These are phyloP conservation scores for Lophochroa leadbeateri DNA, from an alignment of 2,113 vertebrate species.

Conservation along the genomic window DNA sequence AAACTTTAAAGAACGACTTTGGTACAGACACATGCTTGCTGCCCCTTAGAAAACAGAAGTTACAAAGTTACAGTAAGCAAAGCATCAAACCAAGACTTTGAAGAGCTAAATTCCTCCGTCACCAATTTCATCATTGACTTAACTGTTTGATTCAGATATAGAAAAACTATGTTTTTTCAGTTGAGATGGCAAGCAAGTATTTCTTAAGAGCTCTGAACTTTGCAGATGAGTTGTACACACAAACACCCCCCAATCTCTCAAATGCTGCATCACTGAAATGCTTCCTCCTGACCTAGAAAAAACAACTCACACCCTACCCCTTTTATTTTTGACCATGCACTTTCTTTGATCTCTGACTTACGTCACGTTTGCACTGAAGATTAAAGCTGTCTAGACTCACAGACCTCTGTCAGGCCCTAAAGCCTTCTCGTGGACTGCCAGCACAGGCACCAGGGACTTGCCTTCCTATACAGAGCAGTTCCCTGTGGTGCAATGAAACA, in stretches of 20 bases:
- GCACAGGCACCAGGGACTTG: background rate
- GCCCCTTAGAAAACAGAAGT: background rate
- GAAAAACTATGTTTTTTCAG: background rate
- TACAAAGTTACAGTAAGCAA: background rate
- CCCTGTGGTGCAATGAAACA: accelerated
- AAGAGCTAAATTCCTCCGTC: background rate
- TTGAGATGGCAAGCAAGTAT: background rate
- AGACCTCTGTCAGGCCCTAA: background rate
- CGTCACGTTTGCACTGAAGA: background rate
- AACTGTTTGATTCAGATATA: background rate
- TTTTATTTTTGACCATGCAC: background rate
- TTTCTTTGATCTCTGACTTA: background rate
- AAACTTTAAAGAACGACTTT: background rate
- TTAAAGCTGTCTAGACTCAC: background rate
- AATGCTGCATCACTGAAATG: background rate
- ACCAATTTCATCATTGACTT: background rate
- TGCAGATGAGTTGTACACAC: background rate
- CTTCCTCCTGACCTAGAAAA: background rate
- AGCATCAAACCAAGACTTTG: background rate
- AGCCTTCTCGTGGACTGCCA: background rate
- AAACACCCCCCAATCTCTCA: background rate
- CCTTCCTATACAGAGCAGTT: background rate
- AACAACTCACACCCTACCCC: background rate
- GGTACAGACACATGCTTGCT: background rate
- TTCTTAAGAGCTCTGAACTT: background rate